These are phyloP conservation scores for Calosoma granatense DNA, from an alignment of 1,140 invertebrate genomes.

Conservation along the genomic window DNA sequence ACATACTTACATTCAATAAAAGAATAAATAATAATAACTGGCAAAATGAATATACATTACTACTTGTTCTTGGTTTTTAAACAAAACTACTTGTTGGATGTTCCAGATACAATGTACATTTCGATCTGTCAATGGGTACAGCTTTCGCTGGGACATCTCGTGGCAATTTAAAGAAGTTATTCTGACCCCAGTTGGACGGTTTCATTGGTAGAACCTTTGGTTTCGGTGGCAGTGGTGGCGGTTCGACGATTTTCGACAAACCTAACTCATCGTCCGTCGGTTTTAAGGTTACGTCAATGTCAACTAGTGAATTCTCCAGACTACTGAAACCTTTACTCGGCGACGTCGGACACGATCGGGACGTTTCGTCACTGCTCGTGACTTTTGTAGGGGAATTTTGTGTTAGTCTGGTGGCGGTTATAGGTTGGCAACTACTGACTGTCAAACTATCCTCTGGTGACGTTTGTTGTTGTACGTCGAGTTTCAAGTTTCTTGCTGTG, in stretches of 20 bases:
- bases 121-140: constrained; percentile 19
- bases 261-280: background rate
- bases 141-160: constrained; percentile 21
- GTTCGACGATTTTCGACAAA: constrained; percentile 23
- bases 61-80: constrained; percentile 30
- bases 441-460: background rate
- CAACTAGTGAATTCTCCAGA: constrained; percentile 25
- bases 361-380: constrained; percentile 16
- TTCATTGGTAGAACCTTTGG: constrained; percentile 46
- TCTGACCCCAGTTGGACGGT: constrained; percentile 43
- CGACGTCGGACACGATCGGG: constrained; percentile 18
- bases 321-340: constrained; percentile 22
- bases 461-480: constrained; percentile 11
- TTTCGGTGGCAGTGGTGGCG: constrained; percentile 46
- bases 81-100: constrained; percentile 54
- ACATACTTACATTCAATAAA: background rate
- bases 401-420: constrained; percentile 10
- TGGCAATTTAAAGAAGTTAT: constrained; percentile 25
- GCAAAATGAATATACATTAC: background rate
- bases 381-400: constrained; percentile 12
- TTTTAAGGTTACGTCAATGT: constrained; percentile 16
- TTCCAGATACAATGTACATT: constrained; percentile 43
- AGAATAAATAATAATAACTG: constrained; percentile 1
- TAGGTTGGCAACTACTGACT: background rate
- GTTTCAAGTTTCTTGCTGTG: constrained; percentile 22